Evolutionary conservation across 2,888 invertebrate genomes (phyloP).

Genomic region (Ectemnius cavifrons): DNA sequence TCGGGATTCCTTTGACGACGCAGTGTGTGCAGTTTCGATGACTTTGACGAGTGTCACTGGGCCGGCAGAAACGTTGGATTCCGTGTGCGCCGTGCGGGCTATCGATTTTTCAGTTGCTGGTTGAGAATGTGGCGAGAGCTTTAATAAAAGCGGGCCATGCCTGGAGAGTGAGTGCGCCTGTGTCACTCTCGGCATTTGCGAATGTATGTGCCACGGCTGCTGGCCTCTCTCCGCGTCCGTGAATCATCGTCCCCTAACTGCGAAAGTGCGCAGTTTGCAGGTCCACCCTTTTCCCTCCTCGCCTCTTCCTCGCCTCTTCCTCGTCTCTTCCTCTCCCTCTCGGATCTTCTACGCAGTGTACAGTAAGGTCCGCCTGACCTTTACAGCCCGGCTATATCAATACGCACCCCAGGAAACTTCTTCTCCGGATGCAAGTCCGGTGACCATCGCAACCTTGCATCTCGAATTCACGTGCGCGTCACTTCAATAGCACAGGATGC

Average conservation of each 20-base stretch:
- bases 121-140: too few relatives aligned
- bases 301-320: background rate
- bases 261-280: conserved; percentile 46
- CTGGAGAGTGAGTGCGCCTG: too few relatives aligned
- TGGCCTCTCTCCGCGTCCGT: conserved; percentile 28
- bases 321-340: conserved; percentile 1
- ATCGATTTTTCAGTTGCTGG: too few relatives aligned
- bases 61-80: too few relatives aligned
- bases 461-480: background rate
- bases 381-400: conserved; percentile 22
- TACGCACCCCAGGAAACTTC: conserved; percentile 10
- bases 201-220: conserved; percentile 7
- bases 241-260: conserved; percentile 53
- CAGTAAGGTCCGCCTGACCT: conserved; percentile 32
- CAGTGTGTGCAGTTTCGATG: too few relatives aligned
- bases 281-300: conserved; percentile 34
- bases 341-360: conserved; percentile 45
- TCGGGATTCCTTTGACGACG: too few relatives aligned
- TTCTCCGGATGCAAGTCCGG: background rate
- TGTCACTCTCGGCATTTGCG: conserved; percentile 19
- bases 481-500: too few relatives aligned
- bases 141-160: too few relatives aligned
- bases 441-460: background rate
- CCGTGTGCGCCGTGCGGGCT: too few relatives aligned
- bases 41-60: too few relatives aligned